Percentiles rank a stretch among this genome's conserved stretches.
Evolutionary conservation across 1,140 invertebrate genomes (phyloP).

Genomic region (Trichonephila clavipes): DNA sequence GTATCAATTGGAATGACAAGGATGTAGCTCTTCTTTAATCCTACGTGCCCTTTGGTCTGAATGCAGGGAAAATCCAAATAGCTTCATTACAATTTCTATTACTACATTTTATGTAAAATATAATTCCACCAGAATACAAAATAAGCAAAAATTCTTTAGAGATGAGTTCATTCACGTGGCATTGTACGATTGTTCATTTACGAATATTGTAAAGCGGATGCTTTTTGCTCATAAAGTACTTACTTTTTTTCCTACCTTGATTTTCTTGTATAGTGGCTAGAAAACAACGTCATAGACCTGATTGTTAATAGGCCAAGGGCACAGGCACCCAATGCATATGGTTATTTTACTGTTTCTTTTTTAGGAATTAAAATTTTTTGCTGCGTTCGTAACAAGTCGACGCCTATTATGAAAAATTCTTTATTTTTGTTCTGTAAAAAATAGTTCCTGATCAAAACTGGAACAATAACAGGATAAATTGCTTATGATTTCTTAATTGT

Average conservation of each 20-base stretch:
- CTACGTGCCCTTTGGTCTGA: not conserved
- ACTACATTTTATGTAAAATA: not conserved
- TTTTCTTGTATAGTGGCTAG: not conserved
- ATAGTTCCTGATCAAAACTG: not conserved
- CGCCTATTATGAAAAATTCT: not conserved
- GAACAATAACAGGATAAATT: not conserved
- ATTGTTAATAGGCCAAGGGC: conserved; percentile 20
- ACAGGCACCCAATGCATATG: not conserved
- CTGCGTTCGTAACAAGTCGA: not conserved
- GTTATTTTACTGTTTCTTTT: not conserved
- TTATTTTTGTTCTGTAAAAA: too few species aligned
- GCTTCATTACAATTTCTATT: not conserved
- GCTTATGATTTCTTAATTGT: not conserved
- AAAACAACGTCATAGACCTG: conserved; percentile 11
- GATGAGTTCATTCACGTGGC: conserved; percentile 18
- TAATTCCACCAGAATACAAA: not conserved
- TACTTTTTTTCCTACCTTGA: not conserved
- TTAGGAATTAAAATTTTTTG: not conserved
- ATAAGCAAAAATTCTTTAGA: not conserved
- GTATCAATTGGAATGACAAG: not conserved
- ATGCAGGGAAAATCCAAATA: not conserved
- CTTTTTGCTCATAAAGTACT: not conserved
- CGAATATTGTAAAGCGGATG: not conserved
- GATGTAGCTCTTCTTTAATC: not conserved
- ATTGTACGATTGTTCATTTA: not conserved